A percentile compares a stretch with the other conserved stretches of the same genome.
Conservation (phyloP, 2,888 invertebrate species). For the Cryptus armator region DNA sequence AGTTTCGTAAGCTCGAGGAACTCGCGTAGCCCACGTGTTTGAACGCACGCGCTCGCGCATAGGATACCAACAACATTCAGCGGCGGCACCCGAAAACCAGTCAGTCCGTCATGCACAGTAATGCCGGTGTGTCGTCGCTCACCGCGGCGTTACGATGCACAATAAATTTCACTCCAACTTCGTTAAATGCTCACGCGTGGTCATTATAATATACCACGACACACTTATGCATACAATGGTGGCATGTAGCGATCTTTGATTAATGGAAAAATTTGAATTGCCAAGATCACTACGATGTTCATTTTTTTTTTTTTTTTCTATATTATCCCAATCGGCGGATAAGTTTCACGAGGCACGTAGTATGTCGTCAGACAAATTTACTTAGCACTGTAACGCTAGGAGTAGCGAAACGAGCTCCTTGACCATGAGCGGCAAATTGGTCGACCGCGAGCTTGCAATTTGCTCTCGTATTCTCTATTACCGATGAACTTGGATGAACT, state of each 20-base stretch:
- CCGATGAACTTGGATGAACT: conserved; percentile 73
- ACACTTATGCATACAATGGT: neutral
- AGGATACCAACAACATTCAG: conserved; percentile 40
- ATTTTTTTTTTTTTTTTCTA: neutral
- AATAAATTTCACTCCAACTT: conserved; percentile 73
- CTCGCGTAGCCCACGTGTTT: conserved; percentile 28
- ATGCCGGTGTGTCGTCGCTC: conserved; percentile 80
- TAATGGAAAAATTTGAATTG: neutral
- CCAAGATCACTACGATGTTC: neutral
- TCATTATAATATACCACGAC: conserved; percentile 7
- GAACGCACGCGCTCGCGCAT: conserved; percentile 51
- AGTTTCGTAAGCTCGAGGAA: conserved; percentile 73
- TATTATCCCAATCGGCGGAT: neutral
- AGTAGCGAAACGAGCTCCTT: conserved; percentile 66
- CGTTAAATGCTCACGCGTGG: conserved; percentile 11
- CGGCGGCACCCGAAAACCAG: conserved; percentile 74
- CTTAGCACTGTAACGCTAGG: conserved; percentile 32
- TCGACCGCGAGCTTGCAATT: conserved; percentile 73
- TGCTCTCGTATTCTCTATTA: conserved; percentile 71
- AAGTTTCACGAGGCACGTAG: neutral
- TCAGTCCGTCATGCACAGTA: conserved; percentile 79
- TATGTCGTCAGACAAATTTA: conserved; percentile 20
- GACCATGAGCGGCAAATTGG: conserved; percentile 72
- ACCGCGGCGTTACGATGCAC: conserved; percentile 73
- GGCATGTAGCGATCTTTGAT: neutral